Evolutionary conservation across 2,113 vertebrate genomes (phyloP), one percentile per base, ranked within the genome.

Genomic region (Paracanthobrama guichenoti): DNA sequence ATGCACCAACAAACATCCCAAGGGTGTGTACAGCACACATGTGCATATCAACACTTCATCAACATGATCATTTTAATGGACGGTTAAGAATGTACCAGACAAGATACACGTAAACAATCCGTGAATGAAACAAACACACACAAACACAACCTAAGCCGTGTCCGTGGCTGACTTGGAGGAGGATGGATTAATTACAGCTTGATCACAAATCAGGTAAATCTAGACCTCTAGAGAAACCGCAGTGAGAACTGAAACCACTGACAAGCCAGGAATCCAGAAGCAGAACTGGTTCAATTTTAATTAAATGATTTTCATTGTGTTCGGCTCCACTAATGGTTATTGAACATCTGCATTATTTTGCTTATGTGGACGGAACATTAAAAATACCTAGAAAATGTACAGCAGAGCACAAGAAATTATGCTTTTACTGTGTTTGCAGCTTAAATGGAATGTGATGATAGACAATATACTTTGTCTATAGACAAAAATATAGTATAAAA

Each of bases 141-240:
- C 14, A 66, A 14, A 66, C 26, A 66, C 62, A 66, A 67, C 64
- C 18, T 9, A 55, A 20, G n/a, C 22, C 35, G 9, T 71, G 67
- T 42, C 20, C 20, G 10, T 35, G 5, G 12, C 24, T 24, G 57
- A 50, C 44, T 16, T 87, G 80, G 31, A 75, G 55, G 64, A 42
- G 35, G 57, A 69, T 77, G 60, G 62, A 69, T 78, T 39, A 74
- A 85, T 59, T 59, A 20, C 57, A 79, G 13, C 8, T 78, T 5
- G 67, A 71, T 71, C 50, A 79, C 60, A 31, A 20, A 86, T 79
- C 81, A 57, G 76, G 67, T 46, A 71, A 81, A 48, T 57, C 59
- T 60, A 28, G n/a, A 46, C 22, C 55, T 81, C 50, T 46, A 13
- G 20, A 44, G 20, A 39, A 71, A 66, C 62, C 26, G 10, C 44